Evolutionary conservation across 2,113 vertebrate genomes (phyloP), one percentile per base, ranked within the genome.

Genomic region (Neogale vison): DNA sequence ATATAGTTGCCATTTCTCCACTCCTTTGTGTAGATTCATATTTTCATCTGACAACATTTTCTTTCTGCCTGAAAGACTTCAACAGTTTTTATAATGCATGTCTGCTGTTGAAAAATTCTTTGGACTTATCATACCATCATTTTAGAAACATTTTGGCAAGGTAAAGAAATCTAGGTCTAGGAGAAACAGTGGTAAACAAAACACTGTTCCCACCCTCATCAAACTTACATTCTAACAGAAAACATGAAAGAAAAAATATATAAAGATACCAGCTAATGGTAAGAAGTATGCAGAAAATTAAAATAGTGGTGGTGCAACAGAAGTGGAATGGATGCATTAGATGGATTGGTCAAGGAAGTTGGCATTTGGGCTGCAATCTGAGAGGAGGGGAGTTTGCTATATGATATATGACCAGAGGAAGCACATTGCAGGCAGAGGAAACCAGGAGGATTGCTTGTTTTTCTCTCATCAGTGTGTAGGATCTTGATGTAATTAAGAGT

Each of bases 81-180:
- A 89, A 85, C 36, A 39, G 50, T 77, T 84, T 39, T 93, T 36
- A 52, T 50, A 84, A 93, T 31, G 61, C 21, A 72, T 86, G 52
- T 90, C 26, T 80, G n/a, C 39, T 79, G 3, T 80, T 93, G 39
- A 93, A 34, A 85, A 83, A 79, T 50, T 63, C n/a, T 85, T 96
- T 80, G 71, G 79, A 26, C 7, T 84, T 90, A 77, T 52, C 36
- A 90, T 17, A n/a, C 20, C 52, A 71, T 83, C 47, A 7, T 76
- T 96, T 82, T 55, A 61, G 47, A 88, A 83, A 74, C 31, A 88
- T 57, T 79, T 61, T 71, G 63, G 80, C 17, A 52, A 83, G 39
- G 50, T 83, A 84, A 84, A 93, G 57, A 84, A 93, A 84, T 93
- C 79, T 83, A 89, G 20, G 13, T 84, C 31, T 39, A 84, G 34